phyloP scores from a whole-genome alignment of 2,888 invertebrate genomes.

The Gymnoscelis rufifasciata region DNA sequence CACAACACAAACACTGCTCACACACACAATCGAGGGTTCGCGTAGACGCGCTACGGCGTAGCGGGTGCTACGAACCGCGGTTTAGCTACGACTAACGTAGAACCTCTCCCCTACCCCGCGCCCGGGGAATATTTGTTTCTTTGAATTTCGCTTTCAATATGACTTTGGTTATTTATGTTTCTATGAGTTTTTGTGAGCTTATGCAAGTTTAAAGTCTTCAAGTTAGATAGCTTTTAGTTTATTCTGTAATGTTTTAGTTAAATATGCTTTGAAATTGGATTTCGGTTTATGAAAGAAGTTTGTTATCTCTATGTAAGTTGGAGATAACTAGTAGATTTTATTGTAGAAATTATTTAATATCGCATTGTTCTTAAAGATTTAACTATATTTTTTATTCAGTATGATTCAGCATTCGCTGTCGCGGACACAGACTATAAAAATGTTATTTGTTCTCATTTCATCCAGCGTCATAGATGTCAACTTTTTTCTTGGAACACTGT shows the following conservation, averaged over 20 bases:
- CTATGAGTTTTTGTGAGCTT: conserved; percentile 8
- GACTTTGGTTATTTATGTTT: conserved; percentile 15
- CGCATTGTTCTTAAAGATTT: too few species aligned
- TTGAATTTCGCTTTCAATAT: conserved; percentile 24
- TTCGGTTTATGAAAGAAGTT: conserved; percentile 1
- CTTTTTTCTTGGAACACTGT: too few species aligned
- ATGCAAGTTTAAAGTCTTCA: conserved; percentile 11
- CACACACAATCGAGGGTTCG: conserved; percentile 28
- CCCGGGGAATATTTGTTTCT: conserved; percentile 38
- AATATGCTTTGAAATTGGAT: conserved; percentile 6
- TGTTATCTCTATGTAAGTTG: too few species aligned
- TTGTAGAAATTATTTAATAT: too few species aligned
- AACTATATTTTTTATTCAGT: too few species aligned
- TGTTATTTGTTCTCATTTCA: too few species aligned
- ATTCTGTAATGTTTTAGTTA: conserved; percentile 6
- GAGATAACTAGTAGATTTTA: too few species aligned
- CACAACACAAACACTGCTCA: conserved; percentile 41
- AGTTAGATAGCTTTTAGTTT: conserved; percentile 11
- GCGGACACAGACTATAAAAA: too few species aligned
- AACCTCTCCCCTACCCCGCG: conserved; percentile 53
- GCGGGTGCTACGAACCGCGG: conserved; percentile 66
- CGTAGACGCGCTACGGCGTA: conserved; percentile 42
- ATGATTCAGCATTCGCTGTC: too few species aligned
- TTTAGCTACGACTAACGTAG: conserved; percentile 68
- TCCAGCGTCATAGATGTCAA: too few species aligned